Conservation (phyloP, 2,888 invertebrate species). For the Dasysyrphus tricinctus region DNA sequence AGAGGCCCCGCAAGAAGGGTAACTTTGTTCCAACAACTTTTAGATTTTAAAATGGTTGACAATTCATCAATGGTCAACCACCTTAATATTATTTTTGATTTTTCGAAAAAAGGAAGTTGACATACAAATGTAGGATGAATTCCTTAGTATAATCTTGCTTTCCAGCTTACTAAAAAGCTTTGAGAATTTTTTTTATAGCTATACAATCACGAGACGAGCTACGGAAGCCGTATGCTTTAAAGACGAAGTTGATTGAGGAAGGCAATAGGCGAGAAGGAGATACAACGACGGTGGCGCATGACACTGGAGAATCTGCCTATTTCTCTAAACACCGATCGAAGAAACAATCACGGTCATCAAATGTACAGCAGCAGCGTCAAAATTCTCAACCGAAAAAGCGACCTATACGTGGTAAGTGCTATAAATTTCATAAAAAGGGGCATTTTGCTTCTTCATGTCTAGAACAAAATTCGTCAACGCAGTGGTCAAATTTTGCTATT, state of each 20-base stretch:
- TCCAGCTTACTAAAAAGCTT: no score
- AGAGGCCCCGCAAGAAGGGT: no score
- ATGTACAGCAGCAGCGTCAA: not conserved
- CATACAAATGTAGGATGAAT: no score
- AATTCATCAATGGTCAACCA: conserved; percentile 1
- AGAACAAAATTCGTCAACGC: conserved; percentile 5
- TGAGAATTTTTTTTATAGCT: no score
- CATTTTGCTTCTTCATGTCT: conserved; percentile 21
- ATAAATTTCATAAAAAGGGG: conserved; percentile 35
- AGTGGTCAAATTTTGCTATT: conserved; percentile 33
- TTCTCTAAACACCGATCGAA: conserved; percentile 1
- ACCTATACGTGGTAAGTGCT: conserved; percentile 17
- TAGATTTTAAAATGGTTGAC: conserved; percentile 9
- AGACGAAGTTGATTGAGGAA: conserved; percentile 12
- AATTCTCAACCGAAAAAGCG: not conserved
- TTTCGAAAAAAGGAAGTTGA: no score
- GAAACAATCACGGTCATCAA: not conserved
- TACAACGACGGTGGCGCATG: not conserved
- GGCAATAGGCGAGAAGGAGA: conserved; percentile 13
- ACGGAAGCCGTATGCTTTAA: not conserved
- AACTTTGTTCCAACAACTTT: not conserved
- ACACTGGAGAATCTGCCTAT: conserved; percentile 4
- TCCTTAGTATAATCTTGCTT: no score
- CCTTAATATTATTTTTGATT: no score
- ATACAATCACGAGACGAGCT: no score